Evolutionary conservation across 2,113 vertebrate species (phyloP), one percentile per base, ranked within the genome.

Genomic region (Mystacornis crossleyi): DNA sequence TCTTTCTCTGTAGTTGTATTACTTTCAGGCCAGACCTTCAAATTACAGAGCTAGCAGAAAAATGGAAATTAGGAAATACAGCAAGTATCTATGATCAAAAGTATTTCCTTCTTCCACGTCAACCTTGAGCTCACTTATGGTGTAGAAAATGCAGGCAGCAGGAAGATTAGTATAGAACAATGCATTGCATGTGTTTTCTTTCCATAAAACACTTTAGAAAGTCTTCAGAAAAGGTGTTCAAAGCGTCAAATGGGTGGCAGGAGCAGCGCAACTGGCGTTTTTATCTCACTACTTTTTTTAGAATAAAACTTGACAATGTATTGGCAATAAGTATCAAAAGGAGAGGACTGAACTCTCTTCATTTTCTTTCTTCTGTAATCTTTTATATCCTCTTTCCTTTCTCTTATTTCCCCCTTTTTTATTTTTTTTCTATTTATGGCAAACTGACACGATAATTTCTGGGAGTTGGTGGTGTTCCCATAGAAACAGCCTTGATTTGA

Each of bases 401-500:
- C 10, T 82, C 15, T 34, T 31, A 50, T 48, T 48, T 26, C 24
- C 4, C n/a, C 43, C 10, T 12, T 10, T 13, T 13, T 20, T 1
- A 26, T 45, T 78, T 83, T 86, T 95, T 89, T 93, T 57, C 95
- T 95, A 79, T 96, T 97, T 96, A 94, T 97, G 93, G 95, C 87
- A 97, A 97, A 97, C 95, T 96, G 96, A 96, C 97, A 97, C 13
- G 70, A 95, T 95, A 91, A 93, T 96, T 97, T 97, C 69, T 83
- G 96, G 94, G 96, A 98, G 97, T 89, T 92, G 96, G 96, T 93
- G 88, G 82, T 51, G 97, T 98, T 98, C 93, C 98, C 96, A 98
- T 98, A 96, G 98, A 98, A 98, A 98, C 98, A 96, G 97, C 92
- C 94, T 97, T 96, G 97, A 96, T 97, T 96, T 97, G 94, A 73